A percentile compares a stretch with the other conserved stretches of the same genome.
Conservation (phyloP, 1,140 invertebrate species). For the Helicoverpa zea region DNA sequence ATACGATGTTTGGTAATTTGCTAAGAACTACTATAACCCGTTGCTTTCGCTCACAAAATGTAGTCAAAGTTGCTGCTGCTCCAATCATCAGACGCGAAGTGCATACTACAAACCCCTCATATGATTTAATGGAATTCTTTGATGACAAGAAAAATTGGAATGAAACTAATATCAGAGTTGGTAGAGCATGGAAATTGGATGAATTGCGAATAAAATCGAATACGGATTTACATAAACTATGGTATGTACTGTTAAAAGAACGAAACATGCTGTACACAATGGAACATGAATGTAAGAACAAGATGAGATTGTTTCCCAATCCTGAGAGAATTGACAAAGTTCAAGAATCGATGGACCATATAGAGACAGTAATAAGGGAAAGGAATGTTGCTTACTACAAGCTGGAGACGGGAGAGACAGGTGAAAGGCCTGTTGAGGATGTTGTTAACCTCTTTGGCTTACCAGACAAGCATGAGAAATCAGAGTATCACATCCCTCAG, state of each 20-base stretch:
- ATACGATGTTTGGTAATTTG: constrained; percentile 50
- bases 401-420: constrained; percentile 96
- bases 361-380: constrained; percentile 97
- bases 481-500: constrained; percentile 74
- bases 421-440: constrained; percentile 90
- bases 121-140: constrained; percentile 96
- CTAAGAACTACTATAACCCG: constrained; percentile 46
- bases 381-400: constrained; percentile 96
- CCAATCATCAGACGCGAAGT: constrained; percentile 56
- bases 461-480: constrained; percentile 79
- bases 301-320: constrained; percentile 94
- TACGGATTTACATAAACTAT: constrained; percentile 98
- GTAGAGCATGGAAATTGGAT: constrained; percentile 95
- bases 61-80: constrained; percentile 29
- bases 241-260: constrained; percentile 98
- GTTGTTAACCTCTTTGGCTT: constrained; percentile 89
- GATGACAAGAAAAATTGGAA: constrained; percentile 96
- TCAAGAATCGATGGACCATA: constrained; percentile 97
- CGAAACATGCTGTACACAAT: constrained; percentile 99
- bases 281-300: constrained; percentile 93
- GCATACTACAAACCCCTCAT: constrained; percentile 79
- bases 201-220: constrained; percentile 98
- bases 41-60: constrained; percentile 58
- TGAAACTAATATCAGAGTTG: constrained; percentile 92
- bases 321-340: constrained; percentile 98